phyloP scores from a whole-genome alignment of 2,888 invertebrate genomes.

The Eudasyphora cyanicolor region DNA sequence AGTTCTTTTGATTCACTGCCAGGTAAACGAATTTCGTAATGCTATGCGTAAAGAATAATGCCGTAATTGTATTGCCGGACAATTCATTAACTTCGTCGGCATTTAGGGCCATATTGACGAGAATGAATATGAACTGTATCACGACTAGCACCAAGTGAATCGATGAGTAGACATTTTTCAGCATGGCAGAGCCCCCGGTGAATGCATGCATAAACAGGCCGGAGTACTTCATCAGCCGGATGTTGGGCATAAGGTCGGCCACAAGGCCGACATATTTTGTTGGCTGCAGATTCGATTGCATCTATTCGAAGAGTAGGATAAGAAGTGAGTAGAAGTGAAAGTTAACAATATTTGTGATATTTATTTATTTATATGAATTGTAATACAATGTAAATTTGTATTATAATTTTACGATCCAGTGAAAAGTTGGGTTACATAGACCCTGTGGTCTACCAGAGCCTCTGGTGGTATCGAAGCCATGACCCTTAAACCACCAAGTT shows the following conservation, averaged over 20 bases:
- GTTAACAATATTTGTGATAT: background rate
- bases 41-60: conserved; percentile 89
- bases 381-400: too few species aligned
- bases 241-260: conserved; percentile 91
- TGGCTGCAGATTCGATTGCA: conserved; percentile 72
- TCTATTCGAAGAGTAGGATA: conserved; percentile 36
- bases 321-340: background rate
- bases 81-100: conserved; percentile 88
- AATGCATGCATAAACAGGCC: conserved; percentile 92
- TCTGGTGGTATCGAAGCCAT: too few species aligned
- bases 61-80: conserved; percentile 90
- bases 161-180: conserved; percentile 83
- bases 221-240: conserved; percentile 87
- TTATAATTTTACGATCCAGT: too few species aligned
- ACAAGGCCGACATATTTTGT: conserved; percentile 84
- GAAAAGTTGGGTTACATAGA: too few species aligned
- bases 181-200: conserved; percentile 83
- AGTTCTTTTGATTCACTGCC: conserved; percentile 86
- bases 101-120: conserved; percentile 86
- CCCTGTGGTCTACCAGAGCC: too few species aligned
- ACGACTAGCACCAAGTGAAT: conserved; percentile 84
- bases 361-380: too few species aligned
- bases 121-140: conserved; percentile 84
- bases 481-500: too few species aligned
- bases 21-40: conserved; percentile 88